These are phyloP conservation scores for Drosophila emarginata DNA, from an alignment of 2,888 invertebrate species.

Conservation along the genomic window DNA sequence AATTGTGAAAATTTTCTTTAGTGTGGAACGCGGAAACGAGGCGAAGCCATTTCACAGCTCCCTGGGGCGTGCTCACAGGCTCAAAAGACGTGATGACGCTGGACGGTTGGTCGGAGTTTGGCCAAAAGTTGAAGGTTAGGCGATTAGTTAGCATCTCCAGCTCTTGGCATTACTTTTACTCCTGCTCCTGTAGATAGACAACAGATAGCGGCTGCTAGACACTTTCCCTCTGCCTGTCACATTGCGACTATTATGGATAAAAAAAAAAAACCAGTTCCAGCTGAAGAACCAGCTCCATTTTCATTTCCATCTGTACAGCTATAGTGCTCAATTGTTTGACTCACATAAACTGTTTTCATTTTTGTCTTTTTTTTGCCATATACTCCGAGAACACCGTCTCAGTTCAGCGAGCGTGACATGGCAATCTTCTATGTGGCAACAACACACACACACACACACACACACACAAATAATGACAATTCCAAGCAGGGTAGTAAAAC, in stretches of 20 bases:
- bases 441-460: constrained; percentile 44
- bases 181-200: neutral
- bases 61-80: constrained; percentile 70
- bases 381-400: constrained; percentile 48
- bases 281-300: constrained; percentile 3
- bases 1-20: constrained; percentile 41
- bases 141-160: constrained; percentile 36
- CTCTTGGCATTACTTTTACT: neutral
- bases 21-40: constrained; percentile 38
- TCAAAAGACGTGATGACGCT: constrained; percentile 56
- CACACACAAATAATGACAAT: constrained; percentile 16
- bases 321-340: constrained; percentile 39
- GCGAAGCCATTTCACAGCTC: constrained; percentile 70
- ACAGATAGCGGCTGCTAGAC: constrained; percentile 18
- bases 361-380: constrained; percentile 31
- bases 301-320: constrained; percentile 14
- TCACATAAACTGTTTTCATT: constrained; percentile 53
- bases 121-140: constrained; percentile 45
- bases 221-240: neutral
- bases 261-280: constrained; percentile 1
- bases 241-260: too few relatives aligned
- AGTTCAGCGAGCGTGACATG: constrained; percentile 76
- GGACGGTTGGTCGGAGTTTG: constrained; percentile 72
- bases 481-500: constrained; percentile 18
- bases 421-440: constrained; percentile 50